Evolutionary conservation across 2,113 vertebrate species (phyloP).

Genomic region (Pedetes capensis): DNA sequence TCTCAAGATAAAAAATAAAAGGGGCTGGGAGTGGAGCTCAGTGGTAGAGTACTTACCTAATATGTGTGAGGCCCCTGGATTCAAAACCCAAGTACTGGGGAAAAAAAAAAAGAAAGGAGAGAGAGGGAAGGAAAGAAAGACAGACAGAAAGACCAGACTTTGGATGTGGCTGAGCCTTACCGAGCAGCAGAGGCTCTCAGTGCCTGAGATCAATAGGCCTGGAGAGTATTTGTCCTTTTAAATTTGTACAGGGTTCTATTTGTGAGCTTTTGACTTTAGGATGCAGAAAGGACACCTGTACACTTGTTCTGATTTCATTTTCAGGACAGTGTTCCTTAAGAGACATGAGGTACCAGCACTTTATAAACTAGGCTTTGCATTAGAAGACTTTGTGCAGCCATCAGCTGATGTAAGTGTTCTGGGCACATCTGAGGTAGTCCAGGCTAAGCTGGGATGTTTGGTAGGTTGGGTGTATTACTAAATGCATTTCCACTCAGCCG

Average conservation of each 20-base stretch:
- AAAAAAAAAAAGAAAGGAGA: too few species aligned
- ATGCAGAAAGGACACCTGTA: neutral
- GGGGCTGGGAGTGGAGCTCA: too few species aligned
- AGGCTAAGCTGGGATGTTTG: neutral
- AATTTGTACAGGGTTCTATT: neutral
- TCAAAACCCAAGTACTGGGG: too few species aligned
- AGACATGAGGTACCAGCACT: neutral
- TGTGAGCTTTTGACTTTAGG: neutral
- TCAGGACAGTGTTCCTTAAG: neutral
- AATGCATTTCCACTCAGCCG: neutral
- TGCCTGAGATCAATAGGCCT: accelerated
- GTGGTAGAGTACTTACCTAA: too few species aligned
- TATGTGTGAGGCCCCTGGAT: too few species aligned
- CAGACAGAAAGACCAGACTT: too few species aligned
- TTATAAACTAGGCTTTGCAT: neutral
- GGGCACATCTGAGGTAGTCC: neutral
- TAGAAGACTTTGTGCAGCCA: neutral
- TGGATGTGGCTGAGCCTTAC: too few species aligned
- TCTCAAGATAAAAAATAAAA: too few species aligned
- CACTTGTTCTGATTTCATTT: neutral
- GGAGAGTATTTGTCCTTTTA: neutral
- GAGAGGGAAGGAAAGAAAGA: too few species aligned
- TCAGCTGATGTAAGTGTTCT: neutral
- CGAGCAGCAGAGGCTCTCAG: neutral
- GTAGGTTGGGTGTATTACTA: neutral